Base-by-base conservation (phyloP, 2,888 invertebrate species). In the Diarsia dahlii region DNA sequence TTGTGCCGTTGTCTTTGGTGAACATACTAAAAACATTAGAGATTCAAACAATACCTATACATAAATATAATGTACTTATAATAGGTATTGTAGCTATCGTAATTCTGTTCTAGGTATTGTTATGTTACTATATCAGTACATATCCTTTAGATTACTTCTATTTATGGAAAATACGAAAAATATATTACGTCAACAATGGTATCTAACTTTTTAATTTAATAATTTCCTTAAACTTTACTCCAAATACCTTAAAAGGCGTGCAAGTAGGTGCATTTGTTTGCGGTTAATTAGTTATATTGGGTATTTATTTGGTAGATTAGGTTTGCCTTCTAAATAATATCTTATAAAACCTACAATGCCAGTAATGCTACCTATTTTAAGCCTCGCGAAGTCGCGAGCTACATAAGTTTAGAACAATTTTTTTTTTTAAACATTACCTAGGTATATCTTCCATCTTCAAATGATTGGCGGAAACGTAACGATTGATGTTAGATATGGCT, bases 21-120 rank as follows among this genome's bases (percentile, higher is more conserved):
- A 62, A n/a, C 34, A 46, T 20, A 52, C n/a, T 15, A 4, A 23
- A 13, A 48, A 34, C 39, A 46, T 63, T 64, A 56, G 46, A 74
- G 9, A 74, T 50, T 12, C 52, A 62, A 20, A 34, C 46, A 54
- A 54, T 46, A 54, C 23, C 48, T 73, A 73, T 45, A 12, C 23
- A 39, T 18, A 39, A 39, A 39, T 39, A 39, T 46, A 8, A 18
- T 18, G 8, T 67, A 28, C 28, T 20, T 20, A 34, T n/a, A n/a
- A n/a, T n/a, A n/a, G 4, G 15, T 48, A 15, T 52, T 54, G 23
- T 72, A 23, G 13, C 28, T 50, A 73, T 58, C 15, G 58, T 58
- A 39, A 67, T 60, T 73, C 2, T 28, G 4, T 63, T 52, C n/a
- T n/a, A n/a, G n/a, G n/a, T n/a, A n/a, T n/a, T n/a, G n/a, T n/a